Percentiles rank a stretch among this genome's conserved stretches.
Conservation (phyloP, 2,888 invertebrate genomes). For the Pheosia tremula region DNA sequence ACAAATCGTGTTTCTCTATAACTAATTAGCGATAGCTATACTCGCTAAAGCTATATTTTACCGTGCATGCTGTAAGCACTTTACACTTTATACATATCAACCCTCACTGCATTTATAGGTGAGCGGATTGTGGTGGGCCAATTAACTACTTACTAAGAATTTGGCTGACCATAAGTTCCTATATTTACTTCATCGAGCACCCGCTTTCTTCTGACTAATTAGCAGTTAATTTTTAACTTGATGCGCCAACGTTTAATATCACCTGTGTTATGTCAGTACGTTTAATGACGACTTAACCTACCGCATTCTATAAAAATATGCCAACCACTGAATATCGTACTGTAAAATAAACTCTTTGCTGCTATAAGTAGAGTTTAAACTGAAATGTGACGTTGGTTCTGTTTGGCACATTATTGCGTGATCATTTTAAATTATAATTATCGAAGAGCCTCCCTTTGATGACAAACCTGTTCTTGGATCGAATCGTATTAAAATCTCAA, state of each 20-base stretch:
- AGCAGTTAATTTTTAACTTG: conserved; percentile 38
- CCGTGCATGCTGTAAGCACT: no score
- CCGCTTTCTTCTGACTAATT: conserved; percentile 31
- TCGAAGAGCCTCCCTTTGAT: conserved; percentile 39
- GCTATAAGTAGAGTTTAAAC: neutral
- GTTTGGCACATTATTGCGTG: neutral
- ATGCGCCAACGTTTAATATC: conserved; percentile 42
- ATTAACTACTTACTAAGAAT: neutral
- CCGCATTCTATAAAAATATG: neutral
- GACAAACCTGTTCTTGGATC: conserved; percentile 35
- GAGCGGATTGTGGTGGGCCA: no score
- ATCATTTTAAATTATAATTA: conserved; percentile 32
- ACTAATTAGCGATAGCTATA: no score
- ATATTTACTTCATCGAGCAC: conserved; percentile 29
- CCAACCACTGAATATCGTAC: neutral
- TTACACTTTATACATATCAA: no score
- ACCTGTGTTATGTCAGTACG: conserved; percentile 31
- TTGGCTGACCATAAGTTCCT: conserved; percentile 22
- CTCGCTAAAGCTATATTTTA: no score
- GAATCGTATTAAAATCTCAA: conserved; percentile 22
- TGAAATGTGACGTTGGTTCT: neutral
- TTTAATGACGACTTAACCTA: neutral
- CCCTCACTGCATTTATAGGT: no score
- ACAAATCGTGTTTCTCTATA: no score
- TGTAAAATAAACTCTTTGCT: neutral